Evolutionary conservation across 2,113 vertebrate species (phyloP).

Genomic region (Romanogobio albipinnatus): DNA sequence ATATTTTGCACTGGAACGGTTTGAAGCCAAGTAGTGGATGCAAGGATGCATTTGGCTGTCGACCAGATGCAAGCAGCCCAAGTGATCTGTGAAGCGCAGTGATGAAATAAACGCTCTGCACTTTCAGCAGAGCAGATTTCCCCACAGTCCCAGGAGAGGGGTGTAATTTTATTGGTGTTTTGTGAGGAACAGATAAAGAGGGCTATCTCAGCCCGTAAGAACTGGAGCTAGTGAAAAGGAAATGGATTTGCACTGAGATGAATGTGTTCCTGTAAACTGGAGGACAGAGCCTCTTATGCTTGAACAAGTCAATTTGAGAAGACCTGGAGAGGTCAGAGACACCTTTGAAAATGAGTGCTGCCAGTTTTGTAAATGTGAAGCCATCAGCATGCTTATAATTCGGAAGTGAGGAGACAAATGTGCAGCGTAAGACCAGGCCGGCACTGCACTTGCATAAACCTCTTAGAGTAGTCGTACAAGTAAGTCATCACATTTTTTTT

Average conservation of each 20-base stretch:
- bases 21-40: neutral
- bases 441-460: no score
- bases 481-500: no score
- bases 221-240: conserved; percentile 42
- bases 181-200: conserved; percentile 45
- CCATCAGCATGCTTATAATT: neutral
- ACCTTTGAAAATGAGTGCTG: neutral
- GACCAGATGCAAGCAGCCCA: neutral
- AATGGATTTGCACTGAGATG: conserved; percentile 50
- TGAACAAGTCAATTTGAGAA: conserved; percentile 8
- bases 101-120: conserved; percentile 30
- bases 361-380: conserved; percentile 1
- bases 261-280: conserved; percentile 9
- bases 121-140: conserved; percentile 18
- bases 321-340: neutral
- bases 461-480: no score
- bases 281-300: neutral
- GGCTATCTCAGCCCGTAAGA: conserved; percentile 39
- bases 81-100: conserved; percentile 24
- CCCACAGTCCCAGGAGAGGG: conserved; percentile 11
- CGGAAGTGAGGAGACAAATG: neutral
- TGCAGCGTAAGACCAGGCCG: no score
- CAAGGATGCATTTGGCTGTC: conserved; percentile 26
- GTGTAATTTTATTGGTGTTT: conserved; percentile 41
- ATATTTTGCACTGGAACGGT: neutral